Evolutionary conservation across 35 echinoderm and acorn worm genomes (phyloP).

Genomic region (Chiridota heheva): DNA sequence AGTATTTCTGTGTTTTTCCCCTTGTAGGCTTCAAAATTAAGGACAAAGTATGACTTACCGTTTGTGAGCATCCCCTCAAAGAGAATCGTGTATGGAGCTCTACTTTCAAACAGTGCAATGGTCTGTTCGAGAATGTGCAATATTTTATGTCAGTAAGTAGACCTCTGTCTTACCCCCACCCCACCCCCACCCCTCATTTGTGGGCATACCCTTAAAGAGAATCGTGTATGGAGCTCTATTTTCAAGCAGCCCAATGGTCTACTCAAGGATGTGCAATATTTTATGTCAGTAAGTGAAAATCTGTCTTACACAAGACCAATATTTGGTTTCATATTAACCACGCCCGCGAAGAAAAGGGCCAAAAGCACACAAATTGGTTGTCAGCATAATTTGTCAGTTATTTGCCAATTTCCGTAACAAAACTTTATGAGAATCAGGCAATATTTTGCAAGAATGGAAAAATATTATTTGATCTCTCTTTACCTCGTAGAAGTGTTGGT

Average conservation of each 20-base stretch:
- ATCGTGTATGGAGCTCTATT: constrained; percentile 69
- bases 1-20: no score
- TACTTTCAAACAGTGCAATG: constrained; percentile 59
- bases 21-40: constrained; percentile 57
- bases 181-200: constrained; percentile 46
- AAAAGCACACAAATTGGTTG: no score
- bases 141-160: constrained; percentile 77
- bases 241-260: constrained; percentile 42
- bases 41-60: constrained; percentile 33
- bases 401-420: no score
- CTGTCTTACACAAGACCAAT: no score
- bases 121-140: constrained; percentile 68
- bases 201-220: constrained; percentile 42
- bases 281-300: constrained; percentile 66
- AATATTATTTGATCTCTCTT: no score
- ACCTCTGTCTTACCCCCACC: no score
- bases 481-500: no score
- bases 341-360: no score
- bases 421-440: no score
- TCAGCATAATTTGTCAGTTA: no score
- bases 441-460: no score
- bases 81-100: constrained; percentile 54
- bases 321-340: no score
- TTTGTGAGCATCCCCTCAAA: constrained; percentile 57
- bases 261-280: constrained; percentile 77